Evolutionary conservation across 2,113 vertebrate genomes (phyloP).

Genomic region (Hydrolagus affinis): DNA sequence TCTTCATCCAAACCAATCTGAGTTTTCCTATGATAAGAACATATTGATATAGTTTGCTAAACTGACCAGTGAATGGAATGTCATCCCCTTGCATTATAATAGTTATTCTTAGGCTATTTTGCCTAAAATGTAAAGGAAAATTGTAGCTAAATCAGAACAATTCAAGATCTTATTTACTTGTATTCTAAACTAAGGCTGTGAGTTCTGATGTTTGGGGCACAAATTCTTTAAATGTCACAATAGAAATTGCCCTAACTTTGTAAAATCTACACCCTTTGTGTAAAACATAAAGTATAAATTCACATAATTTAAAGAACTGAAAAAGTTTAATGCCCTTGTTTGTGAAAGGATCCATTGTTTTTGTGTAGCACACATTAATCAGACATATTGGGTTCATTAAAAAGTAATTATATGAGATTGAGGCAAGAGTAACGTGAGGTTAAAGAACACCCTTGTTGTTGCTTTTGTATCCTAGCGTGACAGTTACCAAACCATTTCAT

Average conservation of each 20-base stretch:
- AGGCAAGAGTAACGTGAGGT: neutral
- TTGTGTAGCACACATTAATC: conserved; percentile 1
- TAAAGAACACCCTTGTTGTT: neutral
- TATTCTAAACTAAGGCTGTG: neutral
- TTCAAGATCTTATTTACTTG: neutral
- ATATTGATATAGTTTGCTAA: too few species aligned
- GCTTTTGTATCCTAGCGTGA: conserved; percentile 16
- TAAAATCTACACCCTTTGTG: neutral
- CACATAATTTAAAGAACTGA: conserved; percentile 6
- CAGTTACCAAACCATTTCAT: conserved; percentile 18
- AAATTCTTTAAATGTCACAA: conserved; percentile 16
- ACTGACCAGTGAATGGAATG: too few species aligned
- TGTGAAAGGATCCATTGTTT: conserved; percentile 12
- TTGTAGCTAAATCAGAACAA: neutral
- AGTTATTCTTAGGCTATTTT: neutral
- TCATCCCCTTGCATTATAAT: neutral
- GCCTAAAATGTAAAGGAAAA: neutral
- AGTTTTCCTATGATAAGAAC: too few species aligned
- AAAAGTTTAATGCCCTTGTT: neutral
- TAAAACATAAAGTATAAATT: neutral
- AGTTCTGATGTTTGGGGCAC: conserved; percentile 7
- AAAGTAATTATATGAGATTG: neutral
- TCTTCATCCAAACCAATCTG: too few species aligned
- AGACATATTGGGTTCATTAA: conserved; percentile 24
- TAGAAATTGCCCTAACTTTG: neutral